Evolutionary conservation across 2,888 invertebrate genomes (phyloP).

Genomic region (Magallana nippona): DNA sequence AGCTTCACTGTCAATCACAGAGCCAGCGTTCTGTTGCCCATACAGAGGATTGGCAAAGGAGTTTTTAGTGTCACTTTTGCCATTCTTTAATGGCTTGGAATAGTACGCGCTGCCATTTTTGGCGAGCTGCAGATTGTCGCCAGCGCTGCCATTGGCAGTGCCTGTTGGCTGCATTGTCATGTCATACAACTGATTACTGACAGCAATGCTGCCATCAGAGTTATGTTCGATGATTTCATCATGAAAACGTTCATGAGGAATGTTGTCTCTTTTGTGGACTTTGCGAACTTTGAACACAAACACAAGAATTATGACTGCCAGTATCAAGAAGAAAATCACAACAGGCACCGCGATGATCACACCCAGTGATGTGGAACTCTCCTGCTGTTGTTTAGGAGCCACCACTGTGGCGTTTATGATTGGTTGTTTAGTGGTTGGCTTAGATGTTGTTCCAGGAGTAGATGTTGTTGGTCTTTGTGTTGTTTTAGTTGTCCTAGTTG

Average conservation of each 20-base stretch:
- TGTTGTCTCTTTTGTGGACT: conserved; percentile 50
- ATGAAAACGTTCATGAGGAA: conserved; percentile 68
- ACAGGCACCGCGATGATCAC: conserved; percentile 57
- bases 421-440: neutral
- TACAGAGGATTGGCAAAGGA: conserved; percentile 73
- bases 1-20: conserved; percentile 45
- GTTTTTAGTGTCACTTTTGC: conserved; percentile 49
- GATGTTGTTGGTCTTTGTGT: conserved; percentile 38
- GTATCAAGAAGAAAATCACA: conserved; percentile 53
- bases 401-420: conserved; percentile 38
- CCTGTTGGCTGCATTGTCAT: conserved; percentile 55
- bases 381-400: conserved; percentile 37
- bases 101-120: conserved; percentile 66
- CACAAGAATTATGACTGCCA: conserved; percentile 52
- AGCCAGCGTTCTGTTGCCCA: conserved; percentile 49
- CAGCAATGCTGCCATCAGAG: conserved; percentile 65
- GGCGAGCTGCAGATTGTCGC: conserved; percentile 59
- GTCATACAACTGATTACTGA: conserved; percentile 70
- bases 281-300: conserved; percentile 53
- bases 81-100: conserved; percentile 55
- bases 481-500: conserved; percentile 16
- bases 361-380: conserved; percentile 44
- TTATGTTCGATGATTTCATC: conserved; percentile 64
- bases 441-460: neutral
- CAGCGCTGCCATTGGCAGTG: conserved; percentile 47